phyloP scores from a whole-genome alignment of 2,797 vertebrate genomes.

The Glyptemys insculpta region DNA sequence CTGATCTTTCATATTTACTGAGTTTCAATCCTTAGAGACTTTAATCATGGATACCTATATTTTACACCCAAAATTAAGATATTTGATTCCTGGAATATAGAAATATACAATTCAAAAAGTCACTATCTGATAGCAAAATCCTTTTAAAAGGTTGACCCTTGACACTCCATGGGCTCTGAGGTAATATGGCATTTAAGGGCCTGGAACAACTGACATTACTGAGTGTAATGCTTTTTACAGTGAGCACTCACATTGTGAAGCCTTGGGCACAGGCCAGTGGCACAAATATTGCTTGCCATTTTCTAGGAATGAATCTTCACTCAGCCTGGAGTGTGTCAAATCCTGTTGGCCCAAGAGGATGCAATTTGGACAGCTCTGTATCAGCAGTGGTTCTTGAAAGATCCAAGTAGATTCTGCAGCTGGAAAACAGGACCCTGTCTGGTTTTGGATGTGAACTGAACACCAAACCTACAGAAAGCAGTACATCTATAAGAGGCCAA shows the following conservation, averaged over 20 bases:
- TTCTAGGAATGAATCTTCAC: accelerated
- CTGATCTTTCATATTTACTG: not conserved
- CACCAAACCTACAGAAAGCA: not conserved
- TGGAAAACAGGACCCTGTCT: not conserved
- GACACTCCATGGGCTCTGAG: not conserved
- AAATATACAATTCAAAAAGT: not conserved
- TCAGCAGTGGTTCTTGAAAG: not conserved
- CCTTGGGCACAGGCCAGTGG: not conserved
- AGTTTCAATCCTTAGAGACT: not conserved
- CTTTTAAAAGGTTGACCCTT: not conserved
- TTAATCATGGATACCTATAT: not conserved
- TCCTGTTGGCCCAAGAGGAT: not conserved
- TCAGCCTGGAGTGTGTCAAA: not conserved
- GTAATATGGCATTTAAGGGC: accelerated
- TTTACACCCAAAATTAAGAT: not conserved
- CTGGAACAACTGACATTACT: not conserved
- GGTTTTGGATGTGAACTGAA: not conserved
- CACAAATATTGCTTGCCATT: not conserved
- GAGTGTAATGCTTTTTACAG: not conserved
- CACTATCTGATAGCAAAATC: not conserved
- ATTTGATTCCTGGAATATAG: not conserved
- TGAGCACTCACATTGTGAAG: not conserved
- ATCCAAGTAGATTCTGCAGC: not conserved
- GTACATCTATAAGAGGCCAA: not conserved
- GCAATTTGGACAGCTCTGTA: not conserved